phyloP scores from a whole-genome alignment of 2,797 vertebrate species.

The Hyperoplus immaculatus region DNA sequence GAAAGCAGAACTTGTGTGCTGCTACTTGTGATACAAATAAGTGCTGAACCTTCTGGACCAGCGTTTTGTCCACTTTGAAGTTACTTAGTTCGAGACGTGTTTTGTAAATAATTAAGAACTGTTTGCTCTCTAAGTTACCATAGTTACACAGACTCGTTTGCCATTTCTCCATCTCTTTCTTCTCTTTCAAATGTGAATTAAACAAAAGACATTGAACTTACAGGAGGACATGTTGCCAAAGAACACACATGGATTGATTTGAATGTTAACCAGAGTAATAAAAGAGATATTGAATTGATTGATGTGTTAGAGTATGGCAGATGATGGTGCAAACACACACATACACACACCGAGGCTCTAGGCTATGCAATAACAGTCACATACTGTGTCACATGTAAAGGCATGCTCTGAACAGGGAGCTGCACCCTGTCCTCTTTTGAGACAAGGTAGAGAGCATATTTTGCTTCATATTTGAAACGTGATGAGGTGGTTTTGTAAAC shows the following conservation, averaged over 20 bases:
- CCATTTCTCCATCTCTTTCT: neutral
- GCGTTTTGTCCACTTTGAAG: neutral
- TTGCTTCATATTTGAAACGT: neutral
- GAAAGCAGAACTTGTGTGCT: slow-evolving; percentile 9
- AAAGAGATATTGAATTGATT: neutral
- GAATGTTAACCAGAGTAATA: neutral
- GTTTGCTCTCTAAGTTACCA: slow-evolving; percentile 1
- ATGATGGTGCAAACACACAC: neutral
- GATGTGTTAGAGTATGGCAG: neutral
- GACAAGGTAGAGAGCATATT: too few relatives aligned
- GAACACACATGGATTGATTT: neutral
- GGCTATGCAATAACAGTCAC: neutral
- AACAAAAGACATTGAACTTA: neutral
- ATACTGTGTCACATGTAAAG: neutral
- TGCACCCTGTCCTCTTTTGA: neutral
- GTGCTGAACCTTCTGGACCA: neutral
- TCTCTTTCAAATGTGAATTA: neutral
- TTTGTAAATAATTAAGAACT: neutral
- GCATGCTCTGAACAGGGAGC: neutral
- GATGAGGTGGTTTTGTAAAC: neutral
- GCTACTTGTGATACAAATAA: neutral
- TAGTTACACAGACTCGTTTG: slow-evolving; percentile 1
- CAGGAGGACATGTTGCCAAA: neutral
- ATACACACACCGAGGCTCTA: too few relatives aligned
- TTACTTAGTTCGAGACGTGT: neutral